Percentiles rank a stretch among this genome's conserved stretches.
These are phyloP conservation scores for Meles meles DNA, from an alignment of 2,113 vertebrate species.

Conservation along the genomic window DNA sequence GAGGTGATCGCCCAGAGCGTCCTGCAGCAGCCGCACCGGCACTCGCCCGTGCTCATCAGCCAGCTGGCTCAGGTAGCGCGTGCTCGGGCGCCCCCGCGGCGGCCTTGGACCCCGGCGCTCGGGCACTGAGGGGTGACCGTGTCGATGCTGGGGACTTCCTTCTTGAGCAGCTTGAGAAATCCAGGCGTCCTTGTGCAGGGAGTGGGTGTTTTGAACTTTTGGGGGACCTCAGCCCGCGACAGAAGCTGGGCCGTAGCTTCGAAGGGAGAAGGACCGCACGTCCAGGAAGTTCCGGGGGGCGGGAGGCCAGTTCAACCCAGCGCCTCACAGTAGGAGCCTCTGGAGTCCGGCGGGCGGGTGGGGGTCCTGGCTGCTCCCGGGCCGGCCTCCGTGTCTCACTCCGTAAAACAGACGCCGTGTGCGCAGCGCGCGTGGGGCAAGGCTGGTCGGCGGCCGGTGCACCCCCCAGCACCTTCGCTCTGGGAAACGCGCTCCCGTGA, in stretches of 20 bases:
- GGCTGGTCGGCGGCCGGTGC: no score
- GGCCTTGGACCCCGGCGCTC: no score
- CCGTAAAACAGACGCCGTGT: fast-evolving
- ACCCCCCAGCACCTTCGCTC: background rate
- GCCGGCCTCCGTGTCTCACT: fast-evolving
- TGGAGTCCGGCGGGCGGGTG: fast-evolving
- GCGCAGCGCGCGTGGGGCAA: fast-evolving
- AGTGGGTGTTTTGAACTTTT: background rate
- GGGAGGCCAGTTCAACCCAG: fast-evolving
- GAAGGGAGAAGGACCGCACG: background rate
- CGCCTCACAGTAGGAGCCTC: no score
- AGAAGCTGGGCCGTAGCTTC: background rate
- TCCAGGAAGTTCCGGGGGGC: background rate
- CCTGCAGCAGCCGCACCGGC: slow-evolving; percentile 84
- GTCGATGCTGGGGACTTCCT: fast-evolving
- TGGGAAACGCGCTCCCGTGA: fast-evolving
- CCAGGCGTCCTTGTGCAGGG: fast-evolving
- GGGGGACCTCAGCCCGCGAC: fast-evolving
- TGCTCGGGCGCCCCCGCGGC: fast-evolving
- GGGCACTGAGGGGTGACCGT: background rate
- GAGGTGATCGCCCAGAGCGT: slow-evolving; percentile 93
- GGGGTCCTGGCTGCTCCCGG: fast-evolving
- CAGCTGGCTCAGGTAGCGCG: slow-evolving; percentile 90
- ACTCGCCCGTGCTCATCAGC: slow-evolving; percentile 89
- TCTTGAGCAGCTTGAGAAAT: fast-evolving